These are phyloP conservation scores for Pteropus rufus DNA, from an alignment of 2,797 vertebrate genomes.

Conservation along the genomic window DNA sequence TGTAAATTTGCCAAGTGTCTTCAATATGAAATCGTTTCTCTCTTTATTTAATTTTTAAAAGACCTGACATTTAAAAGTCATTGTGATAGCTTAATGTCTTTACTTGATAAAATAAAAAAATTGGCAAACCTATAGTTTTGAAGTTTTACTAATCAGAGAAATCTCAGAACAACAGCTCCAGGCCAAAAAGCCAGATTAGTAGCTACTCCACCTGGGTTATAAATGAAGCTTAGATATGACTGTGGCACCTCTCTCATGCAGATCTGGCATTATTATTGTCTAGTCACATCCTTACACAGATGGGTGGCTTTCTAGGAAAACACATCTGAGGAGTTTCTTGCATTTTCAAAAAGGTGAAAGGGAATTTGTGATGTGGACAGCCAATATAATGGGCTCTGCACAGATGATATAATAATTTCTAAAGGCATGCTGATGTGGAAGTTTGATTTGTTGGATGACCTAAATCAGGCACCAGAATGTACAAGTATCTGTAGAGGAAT, in stretches of 20 bases:
- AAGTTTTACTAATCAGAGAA: neutral
- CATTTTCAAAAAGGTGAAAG: neutral
- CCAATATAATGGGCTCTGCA: neutral
- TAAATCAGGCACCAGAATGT: neutral
- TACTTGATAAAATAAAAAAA: neutral
- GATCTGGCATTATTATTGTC: neutral
- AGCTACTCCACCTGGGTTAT: neutral
- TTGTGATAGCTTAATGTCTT: neutral
- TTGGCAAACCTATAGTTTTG: neutral
- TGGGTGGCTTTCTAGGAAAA: neutral
- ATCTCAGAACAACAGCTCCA: neutral
- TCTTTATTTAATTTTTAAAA: neutral
- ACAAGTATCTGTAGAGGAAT: neutral
- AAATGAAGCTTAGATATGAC: neutral
- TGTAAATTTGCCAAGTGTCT: neutral
- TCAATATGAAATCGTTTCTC: neutral
- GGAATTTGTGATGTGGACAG: neutral
- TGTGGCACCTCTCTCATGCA: neutral
- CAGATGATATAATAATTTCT: neutral
- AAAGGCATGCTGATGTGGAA: neutral
- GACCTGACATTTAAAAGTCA: neutral
- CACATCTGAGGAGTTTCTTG: neutral
- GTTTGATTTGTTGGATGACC: neutral
- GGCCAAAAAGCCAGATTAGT: neutral
- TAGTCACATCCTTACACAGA: neutral